These are phyloP conservation scores for Tipula helvola DNA, from an alignment of 2,888 invertebrate species.

Conservation along the genomic window DNA sequence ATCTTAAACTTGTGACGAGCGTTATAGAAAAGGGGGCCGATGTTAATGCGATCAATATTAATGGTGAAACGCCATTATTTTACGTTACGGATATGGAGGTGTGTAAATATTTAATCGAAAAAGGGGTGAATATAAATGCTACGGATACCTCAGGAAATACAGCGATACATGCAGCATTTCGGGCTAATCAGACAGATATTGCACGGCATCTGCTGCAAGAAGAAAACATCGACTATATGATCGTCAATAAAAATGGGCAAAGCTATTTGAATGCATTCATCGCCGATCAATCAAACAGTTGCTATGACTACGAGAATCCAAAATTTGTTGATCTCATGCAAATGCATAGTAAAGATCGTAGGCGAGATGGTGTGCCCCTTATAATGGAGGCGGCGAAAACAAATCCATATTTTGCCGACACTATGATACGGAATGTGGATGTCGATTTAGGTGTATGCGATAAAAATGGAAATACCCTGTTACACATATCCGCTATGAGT, in stretches of 20 bases:
- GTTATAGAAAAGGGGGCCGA: background rate
- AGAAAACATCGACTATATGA: background rate
- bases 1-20: background rate
- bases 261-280: background rate
- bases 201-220: background rate
- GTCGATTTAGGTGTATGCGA: background rate
- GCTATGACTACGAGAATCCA: background rate
- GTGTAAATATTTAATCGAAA: background rate
- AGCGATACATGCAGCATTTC: background rate
- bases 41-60: background rate
- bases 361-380: background rate
- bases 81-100: background rate
- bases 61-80: background rate
- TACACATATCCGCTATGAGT: background rate
- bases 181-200: background rate
- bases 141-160: background rate
- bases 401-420: background rate
- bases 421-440: background rate
- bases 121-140: background rate
- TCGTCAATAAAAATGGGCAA: background rate
- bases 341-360: background rate
- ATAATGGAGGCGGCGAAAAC: background rate
- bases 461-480: background rate
- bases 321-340: background rate
- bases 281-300: background rate